A percentile compares a stretch with the other conserved stretches of the same genome.
These are phyloP conservation scores for Augochlorella aurata DNA, from an alignment of 2,888 invertebrate genomes.

Conservation along the genomic window DNA sequence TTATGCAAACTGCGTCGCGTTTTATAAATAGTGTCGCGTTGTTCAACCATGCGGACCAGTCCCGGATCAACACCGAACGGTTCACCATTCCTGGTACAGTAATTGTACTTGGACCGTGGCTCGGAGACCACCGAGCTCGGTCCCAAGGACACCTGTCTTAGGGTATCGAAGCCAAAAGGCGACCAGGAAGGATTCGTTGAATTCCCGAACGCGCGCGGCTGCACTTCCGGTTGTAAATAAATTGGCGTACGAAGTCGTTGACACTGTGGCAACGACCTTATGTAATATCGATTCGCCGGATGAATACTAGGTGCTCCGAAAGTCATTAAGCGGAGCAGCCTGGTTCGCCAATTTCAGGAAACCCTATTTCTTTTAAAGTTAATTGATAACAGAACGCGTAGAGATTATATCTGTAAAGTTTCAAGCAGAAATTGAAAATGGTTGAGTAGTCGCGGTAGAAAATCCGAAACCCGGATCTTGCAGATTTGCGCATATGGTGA, in stretches of 20 bases:
- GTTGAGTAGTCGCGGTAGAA: too few species aligned
- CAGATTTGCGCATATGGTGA: too few species aligned
- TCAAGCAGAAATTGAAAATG: too few species aligned
- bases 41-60: constrained; percentile 1
- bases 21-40: constrained; percentile 39
- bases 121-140: neutral
- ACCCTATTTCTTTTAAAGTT: too few species aligned
- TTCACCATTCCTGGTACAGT: neutral
- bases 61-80: neutral
- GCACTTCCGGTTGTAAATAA: constrained; percentile 23
- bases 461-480: too few species aligned
- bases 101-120: neutral
- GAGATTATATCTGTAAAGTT: too few species aligned
- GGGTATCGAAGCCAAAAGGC: constrained; percentile 5
- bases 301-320: neutral
- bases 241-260: constrained; percentile 45
- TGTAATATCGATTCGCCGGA: constrained; percentile 17
- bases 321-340: neutral
- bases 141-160: neutral
- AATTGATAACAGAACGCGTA: too few species aligned
- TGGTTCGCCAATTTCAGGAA: too few species aligned
- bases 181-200: neutral
- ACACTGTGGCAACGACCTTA: constrained; percentile 44
- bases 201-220: neutral
- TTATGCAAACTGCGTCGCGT: constrained; percentile 37